Conservation (phyloP, 37 sponge, comb jelly and placozoan species). For the Amphimedon queenslandica region DNA sequence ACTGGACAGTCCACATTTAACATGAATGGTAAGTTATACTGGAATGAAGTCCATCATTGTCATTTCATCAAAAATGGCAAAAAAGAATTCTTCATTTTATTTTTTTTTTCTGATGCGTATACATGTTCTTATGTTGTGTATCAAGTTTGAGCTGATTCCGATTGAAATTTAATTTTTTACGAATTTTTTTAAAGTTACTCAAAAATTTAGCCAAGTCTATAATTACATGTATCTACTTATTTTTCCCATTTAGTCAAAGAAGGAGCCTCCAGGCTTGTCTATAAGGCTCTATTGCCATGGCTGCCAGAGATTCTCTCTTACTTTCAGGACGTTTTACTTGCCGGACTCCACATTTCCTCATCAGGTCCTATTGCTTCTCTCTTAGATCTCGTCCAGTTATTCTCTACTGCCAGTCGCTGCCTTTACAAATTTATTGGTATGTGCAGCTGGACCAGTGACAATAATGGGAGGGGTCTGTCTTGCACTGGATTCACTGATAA, state of each 20-base stretch:
- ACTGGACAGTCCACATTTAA: too few relatives aligned
- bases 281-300: constrained; percentile 40
- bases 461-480: too few relatives aligned
- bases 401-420: background rate
- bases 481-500: background rate
- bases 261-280: constrained; percentile 8
- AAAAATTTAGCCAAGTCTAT: too few relatives aligned
- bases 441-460: too few relatives aligned
- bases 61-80: constrained; percentile 29
- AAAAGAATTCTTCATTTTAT: too few relatives aligned
- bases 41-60: background rate
- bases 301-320: constrained; percentile 22
- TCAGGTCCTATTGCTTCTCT: too few relatives aligned
- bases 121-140: too few relatives aligned
- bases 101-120: too few relatives aligned
- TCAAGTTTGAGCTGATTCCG: too few relatives aligned
- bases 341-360: too few relatives aligned
- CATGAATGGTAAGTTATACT: background rate
- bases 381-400: constrained; percentile 19
- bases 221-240: constrained; percentile 5
- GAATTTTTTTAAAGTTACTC: too few relatives aligned
- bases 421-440: constrained; percentile 23
- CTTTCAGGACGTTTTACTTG: constrained; percentile 12
- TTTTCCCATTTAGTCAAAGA: background rate
- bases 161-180: too few relatives aligned